Evolutionary conservation across 1,140 invertebrate genomes (phyloP).

Genomic region (Fopius arisanus): DNA sequence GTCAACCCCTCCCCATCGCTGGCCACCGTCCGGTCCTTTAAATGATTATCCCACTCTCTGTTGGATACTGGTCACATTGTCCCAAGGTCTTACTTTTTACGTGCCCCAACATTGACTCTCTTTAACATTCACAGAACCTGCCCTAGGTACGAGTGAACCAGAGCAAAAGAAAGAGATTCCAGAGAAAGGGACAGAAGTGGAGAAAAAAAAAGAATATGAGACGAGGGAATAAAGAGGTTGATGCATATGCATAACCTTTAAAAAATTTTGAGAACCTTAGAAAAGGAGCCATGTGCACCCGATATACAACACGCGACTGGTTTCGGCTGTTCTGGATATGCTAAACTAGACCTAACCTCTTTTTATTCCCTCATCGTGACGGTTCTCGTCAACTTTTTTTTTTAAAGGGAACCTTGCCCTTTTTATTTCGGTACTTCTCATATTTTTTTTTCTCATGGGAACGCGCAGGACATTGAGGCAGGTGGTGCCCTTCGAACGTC

Average conservation of each 20-base stretch:
- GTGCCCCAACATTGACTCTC: background rate
- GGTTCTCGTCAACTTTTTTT: background rate
- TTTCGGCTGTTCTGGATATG: slow-evolving; percentile 23
- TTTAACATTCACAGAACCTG: slow-evolving; percentile 5
- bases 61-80: background rate
- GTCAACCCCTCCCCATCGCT: background rate
- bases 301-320: slow-evolving; percentile 24
- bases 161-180: background rate
- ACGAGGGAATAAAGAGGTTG: background rate
- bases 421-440: background rate
- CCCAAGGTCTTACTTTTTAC: background rate
- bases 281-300: background rate
- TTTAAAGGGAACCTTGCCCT: background rate
- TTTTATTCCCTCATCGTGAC: slow-evolving; percentile 4
- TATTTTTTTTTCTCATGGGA: slow-evolving; percentile 28
- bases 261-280: slow-evolving; percentile 10
- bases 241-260: slow-evolving; percentile 21
- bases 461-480: slow-evolving; percentile 34
- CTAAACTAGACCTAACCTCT: slow-evolving; percentile 9
- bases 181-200: background rate
- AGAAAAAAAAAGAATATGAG: slow-evolving; percentile 12
- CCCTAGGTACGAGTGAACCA: slow-evolving; percentile 1
- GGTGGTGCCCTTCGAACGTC: slow-evolving; percentile 37
- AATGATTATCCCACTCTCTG: background rate
- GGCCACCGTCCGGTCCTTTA: slow-evolving; percentile 12